Conservation (phyloP, 2,888 invertebrate genomes). For the Escarpia spicata region DNA sequence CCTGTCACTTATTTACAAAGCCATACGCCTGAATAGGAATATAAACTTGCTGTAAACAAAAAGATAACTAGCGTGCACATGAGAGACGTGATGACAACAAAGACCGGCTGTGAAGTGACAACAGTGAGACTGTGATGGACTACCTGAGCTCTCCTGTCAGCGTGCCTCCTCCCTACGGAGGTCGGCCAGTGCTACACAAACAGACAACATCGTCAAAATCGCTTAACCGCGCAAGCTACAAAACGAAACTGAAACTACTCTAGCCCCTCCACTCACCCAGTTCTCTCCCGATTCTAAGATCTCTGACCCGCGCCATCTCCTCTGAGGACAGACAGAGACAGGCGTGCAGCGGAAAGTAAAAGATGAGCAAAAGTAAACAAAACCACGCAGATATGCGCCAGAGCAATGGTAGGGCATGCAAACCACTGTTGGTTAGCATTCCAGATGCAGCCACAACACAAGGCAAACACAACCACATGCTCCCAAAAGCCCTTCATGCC, state of each 20-base stretch:
- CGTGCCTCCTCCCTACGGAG: neutral
- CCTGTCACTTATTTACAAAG: no score
- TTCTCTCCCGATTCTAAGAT: slow-evolving; percentile 12
- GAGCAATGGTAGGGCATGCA: neutral
- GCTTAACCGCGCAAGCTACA: neutral
- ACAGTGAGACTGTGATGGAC: neutral
- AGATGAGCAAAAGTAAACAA: neutral
- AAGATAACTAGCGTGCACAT: neutral
- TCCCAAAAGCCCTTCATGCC: neutral
- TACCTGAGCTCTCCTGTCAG: neutral
- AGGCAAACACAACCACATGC: neutral
- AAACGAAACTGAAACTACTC: neutral
- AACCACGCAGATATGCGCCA: neutral
- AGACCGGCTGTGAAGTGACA: neutral
- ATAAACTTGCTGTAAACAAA: neutral
- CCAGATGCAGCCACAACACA: neutral
- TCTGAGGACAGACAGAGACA: neutral
- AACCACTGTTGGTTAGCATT: neutral
- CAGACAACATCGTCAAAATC: neutral
- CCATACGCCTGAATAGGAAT: neutral
- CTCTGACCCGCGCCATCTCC: neutral
- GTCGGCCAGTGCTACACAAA: neutral
- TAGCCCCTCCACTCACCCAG: neutral
- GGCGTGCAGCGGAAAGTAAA: neutral
- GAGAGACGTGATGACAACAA: neutral